These are phyloP conservation scores for Eilema griseolum DNA, from an alignment of 2,888 invertebrate genomes.

Conservation along the genomic window DNA sequence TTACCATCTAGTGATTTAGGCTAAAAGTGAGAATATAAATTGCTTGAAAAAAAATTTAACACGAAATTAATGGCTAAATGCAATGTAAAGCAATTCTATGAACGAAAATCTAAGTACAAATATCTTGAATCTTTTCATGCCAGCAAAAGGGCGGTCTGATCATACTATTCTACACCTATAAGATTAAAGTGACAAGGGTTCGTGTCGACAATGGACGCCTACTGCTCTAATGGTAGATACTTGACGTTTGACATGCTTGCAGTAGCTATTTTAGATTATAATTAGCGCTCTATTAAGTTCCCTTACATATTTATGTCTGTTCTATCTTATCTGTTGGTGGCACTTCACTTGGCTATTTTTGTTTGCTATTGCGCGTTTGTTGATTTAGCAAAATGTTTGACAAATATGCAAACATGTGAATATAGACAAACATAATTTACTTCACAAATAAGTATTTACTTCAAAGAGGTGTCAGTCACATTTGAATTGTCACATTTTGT, in stretches of 20 bases:
- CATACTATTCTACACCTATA: background rate
- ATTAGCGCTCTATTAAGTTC: background rate
- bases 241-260: conserved; percentile 11
- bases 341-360: too few relatives aligned
- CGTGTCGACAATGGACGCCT: conserved; percentile 26
- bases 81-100: background rate
- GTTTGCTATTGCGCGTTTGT: too few relatives aligned
- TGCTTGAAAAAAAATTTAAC: background rate
- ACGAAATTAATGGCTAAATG: background rate
- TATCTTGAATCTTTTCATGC: background rate
- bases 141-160: background rate
- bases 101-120: background rate
- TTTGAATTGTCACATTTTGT: too few relatives aligned
- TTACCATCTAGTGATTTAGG: too few relatives aligned
- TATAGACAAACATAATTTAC: too few relatives aligned
- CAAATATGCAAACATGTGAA: too few relatives aligned
- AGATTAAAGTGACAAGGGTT: conserved; percentile 22
- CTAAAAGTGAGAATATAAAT: too few relatives aligned
- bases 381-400: too few relatives aligned
- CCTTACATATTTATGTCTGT: background rate
- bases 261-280: background rate
- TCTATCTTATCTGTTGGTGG: too few relatives aligned
- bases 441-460: too few relatives aligned
- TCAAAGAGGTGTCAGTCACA: too few relatives aligned
- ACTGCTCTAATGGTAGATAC: conserved; percentile 21